Evolutionary conservation across 2,113 vertebrate genomes (phyloP).

Genomic region (Psephotus haematonotus): DNA sequence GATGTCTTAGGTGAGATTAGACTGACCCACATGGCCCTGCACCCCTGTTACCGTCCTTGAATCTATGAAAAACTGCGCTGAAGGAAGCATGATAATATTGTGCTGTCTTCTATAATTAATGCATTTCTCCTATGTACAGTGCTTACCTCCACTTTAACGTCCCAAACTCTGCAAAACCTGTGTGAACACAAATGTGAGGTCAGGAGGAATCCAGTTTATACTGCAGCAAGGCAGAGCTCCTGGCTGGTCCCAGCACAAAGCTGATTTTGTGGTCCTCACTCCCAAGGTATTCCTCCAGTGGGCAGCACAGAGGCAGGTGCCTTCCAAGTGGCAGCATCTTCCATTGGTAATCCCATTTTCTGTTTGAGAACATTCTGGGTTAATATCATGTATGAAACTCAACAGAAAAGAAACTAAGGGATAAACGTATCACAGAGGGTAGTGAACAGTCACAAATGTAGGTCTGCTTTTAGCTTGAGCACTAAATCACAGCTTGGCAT

Average conservation of each 20-base stretch:
- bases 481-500: slow-evolving; percentile 11
- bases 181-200: not conserved
- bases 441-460: slow-evolving; percentile 31
- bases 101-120: not conserved
- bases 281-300: not conserved
- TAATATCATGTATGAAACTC: slow-evolving; percentile 7
- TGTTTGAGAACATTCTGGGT: slow-evolving; percentile 24
- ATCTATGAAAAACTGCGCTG: not conserved
- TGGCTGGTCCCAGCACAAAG: rapidly evolving
- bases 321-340: not conserved
- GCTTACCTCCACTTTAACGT: not conserved
- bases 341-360: slow-evolving; percentile 13
- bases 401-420: slow-evolving; percentile 61
- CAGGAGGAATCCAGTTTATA: not conserved
- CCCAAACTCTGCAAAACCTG: not conserved
- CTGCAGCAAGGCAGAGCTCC: not conserved
- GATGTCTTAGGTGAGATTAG: not conserved
- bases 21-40: not conserved
- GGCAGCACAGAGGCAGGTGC: not conserved
- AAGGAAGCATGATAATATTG: not conserved
- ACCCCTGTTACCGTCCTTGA: not conserved
- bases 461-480: slow-evolving; percentile 24
- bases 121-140: not conserved
- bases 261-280: not conserved
- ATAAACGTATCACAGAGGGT: slow-evolving; percentile 58